Base-by-base conservation (phyloP, 2,888 invertebrate genomes). In the Archaeoteleia sp. region DNA sequence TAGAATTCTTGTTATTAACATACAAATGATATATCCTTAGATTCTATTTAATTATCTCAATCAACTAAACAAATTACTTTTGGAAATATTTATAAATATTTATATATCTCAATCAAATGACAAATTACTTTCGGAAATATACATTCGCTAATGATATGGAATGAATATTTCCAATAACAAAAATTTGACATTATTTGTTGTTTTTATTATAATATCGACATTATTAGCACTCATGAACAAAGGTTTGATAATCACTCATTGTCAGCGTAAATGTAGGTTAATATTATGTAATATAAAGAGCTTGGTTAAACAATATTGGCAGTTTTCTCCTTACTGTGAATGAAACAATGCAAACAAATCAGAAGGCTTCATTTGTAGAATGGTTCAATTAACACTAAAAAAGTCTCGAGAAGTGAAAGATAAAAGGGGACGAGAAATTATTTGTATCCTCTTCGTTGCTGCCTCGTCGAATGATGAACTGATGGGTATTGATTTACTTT, bases 241-340 rank as follows among this genome's bases (percentile, higher is more conserved):
- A 42, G 20, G 23, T 30, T 35, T 30, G 20, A 42, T 27, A 34
- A 60, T 51, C 29, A 58, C 48, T 58, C 58, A 58, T 42, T 48
- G 9, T 2, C 9, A 29, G 27, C 27, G 27, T 29, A n/a, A 53
- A 61, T 53, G 40, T 53, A 39, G 39, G 46, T 53, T 54, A 46
- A 61, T 53, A 45, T 49, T 12, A 12, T 8, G 2, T 29, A n/a
- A 29, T 2, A n/a, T 8, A n/a, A 29, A 7, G 27, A n/a, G 8
- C 8, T 2, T 29, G 9, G 9, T 29, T 29, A 29, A 29, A n/a
- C 8, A 29, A 29, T 7, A 29, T 29, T 5, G 23, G 23, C 6
- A 23, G 23, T 23, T 23, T 8, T 20, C 20, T 1, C 27, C 27
- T 29, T 29, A 8, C 2, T 29, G 2, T 7, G 27, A 8, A 8